Percentiles rank a stretch among this genome's conserved stretches.
phyloP scores from a whole-genome alignment of 2,888 invertebrate species.

The Julus scanicus region DNA sequence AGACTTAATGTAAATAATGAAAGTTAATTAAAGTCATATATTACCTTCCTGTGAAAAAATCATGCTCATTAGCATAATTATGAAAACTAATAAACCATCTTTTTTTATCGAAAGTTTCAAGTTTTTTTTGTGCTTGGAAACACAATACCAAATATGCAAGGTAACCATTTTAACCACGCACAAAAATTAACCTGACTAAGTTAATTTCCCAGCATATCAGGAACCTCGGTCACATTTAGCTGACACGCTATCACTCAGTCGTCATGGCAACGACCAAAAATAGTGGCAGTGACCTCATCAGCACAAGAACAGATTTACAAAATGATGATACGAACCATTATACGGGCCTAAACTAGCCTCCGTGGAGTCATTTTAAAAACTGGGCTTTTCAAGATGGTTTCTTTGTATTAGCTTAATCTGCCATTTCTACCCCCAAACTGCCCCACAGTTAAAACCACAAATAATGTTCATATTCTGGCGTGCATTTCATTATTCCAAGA shows the following conservation, averaged over 20 bases:
- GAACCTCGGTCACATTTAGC: not conserved
- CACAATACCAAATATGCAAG: too few species aligned
- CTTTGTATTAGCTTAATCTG: not conserved
- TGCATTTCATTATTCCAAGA: not conserved
- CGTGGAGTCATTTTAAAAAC: slow-evolving; percentile 20
- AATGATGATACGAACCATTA: slow-evolving; percentile 32
- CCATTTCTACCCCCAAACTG: slow-evolving; percentile 5
- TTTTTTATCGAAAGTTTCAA: too few species aligned
- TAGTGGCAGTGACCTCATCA: slow-evolving; percentile 10
- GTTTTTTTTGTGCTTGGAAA: too few species aligned
- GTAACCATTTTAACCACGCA: too few species aligned
- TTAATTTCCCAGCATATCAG: not conserved
- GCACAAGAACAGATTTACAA: slow-evolving; percentile 24
- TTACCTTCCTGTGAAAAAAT: too few species aligned
- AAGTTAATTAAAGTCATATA: too few species aligned
- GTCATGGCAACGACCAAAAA: slow-evolving; percentile 26
- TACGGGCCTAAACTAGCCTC: slow-evolving; percentile 5
- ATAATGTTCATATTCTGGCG: not conserved
- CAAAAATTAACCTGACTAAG: not conserved
- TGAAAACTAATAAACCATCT: too few species aligned
- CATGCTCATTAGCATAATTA: too few species aligned
- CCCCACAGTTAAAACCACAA: not conserved
- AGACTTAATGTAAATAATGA: too few species aligned
- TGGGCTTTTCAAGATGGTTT: not conserved
- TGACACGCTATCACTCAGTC: not conserved